Percentiles rank a stretch among this genome's conserved stretches.
Conservation (phyloP, 2,888 invertebrate species). For the Meta bourneti region DNA sequence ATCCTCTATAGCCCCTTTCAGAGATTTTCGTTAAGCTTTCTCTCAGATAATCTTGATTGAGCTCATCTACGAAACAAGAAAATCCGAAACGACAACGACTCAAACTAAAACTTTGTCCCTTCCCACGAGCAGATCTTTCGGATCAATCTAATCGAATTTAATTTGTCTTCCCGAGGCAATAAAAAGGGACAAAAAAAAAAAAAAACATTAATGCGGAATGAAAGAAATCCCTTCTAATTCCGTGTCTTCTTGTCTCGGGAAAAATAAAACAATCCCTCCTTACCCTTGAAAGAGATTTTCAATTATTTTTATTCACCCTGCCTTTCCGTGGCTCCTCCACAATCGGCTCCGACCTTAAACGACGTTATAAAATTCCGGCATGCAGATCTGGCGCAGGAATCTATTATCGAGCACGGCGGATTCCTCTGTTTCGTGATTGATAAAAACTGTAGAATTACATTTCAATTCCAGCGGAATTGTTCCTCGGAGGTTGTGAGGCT, state of each 20-base stretch:
- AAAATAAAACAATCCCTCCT: conserved; percentile 6
- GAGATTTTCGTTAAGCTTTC: not conserved
- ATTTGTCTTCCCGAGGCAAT: not conserved
- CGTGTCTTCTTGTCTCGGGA: not conserved
- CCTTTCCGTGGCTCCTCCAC: not conserved
- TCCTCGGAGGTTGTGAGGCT: conserved; percentile 2
- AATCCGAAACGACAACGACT: not conserved
- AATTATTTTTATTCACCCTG: not conserved
- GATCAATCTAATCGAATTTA: not conserved
- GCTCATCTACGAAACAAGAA: not conserved
- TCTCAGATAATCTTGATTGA: not conserved
- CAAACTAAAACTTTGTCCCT: not conserved
- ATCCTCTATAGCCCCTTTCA: not conserved
- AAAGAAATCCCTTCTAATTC: not conserved
- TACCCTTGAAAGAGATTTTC: conserved; percentile 13
- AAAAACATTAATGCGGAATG: not conserved
- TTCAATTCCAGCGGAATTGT: conserved; percentile 52
- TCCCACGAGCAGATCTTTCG: not conserved
- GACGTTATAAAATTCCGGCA: conserved; percentile 16
- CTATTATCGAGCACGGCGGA: conserved; percentile 40
- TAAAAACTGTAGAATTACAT: conserved; percentile 61
- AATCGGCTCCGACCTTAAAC: conserved; percentile 3
- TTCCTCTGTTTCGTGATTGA: conserved; percentile 24
- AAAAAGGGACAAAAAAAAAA: not conserved
- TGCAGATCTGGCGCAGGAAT: conserved; percentile 18